Evolutionary conservation across 2,888 invertebrate genomes (phyloP), one percentile per base, ranked within the genome.

Genomic region (Frankliniella fusca): DNA sequence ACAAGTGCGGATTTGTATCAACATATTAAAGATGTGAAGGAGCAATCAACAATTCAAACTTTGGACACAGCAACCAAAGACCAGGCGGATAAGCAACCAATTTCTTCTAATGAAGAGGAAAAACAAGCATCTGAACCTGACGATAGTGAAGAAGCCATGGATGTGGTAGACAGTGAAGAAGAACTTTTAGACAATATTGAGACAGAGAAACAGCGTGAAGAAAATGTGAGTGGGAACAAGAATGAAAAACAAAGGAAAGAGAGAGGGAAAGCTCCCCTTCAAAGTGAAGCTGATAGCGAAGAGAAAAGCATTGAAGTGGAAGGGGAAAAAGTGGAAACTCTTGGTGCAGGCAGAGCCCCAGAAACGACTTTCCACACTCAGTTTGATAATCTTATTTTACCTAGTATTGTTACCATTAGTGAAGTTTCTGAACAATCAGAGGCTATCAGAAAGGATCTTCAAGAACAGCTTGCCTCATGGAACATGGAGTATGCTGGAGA

Each of bases 311-410:
- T 83, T 48, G 84, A 86, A 82, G 84, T 95, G 1, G 95, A 95
- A 84, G 97, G 97, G 0, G 95, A 95, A 48, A 87, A 89, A 0
- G 90, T 94, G 0, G 87, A 89, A 82, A 97, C 97, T 0, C 87
- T 89, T 82, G 91, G 89, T 0, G 95, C 93, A 20, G 88, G 90
- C 0, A 90, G 97, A 84, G 93, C 93, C 70, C 87, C 87, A 0
- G 95, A 95, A 28, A 93, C 95, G 0, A 92, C 93, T 0, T 94
- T 95, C 85, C 94, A 96, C 87, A 96, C 96, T 0, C 89, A 89
- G 38, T 86, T 88, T 82, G 87, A 86, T 48, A 85, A 86, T 48
- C 83, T 86, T 85, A 86, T 70, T 8, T 80, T 76, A 27, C 84
- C 85, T 82, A 15, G 84, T 83, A 27, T 85, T 84, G 85, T 83